A percentile compares a stretch with the other conserved stretches of the same genome.
These are phyloP conservation scores for Muscicapa adusta DNA, from an alignment of 2,113 vertebrate species.

Conservation along the genomic window DNA sequence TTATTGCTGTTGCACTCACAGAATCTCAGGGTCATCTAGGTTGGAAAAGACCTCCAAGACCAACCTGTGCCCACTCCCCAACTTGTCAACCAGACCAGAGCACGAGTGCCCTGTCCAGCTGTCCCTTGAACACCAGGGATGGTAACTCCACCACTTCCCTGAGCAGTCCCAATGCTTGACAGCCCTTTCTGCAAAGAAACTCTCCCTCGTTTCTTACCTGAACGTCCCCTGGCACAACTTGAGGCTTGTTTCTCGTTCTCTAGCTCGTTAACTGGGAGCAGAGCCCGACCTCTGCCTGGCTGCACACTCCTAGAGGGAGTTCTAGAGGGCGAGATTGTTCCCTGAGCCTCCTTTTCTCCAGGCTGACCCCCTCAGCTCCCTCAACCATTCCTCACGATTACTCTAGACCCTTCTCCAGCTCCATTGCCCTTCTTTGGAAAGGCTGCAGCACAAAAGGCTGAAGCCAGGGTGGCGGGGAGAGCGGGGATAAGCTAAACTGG, in stretches of 20 bases:
- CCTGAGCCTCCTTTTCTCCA: neutral
- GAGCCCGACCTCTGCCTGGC: neutral
- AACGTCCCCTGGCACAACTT: neutral
- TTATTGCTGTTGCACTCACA: neutral
- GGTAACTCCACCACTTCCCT: neutral
- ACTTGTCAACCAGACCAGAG: neutral
- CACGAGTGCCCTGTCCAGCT: neutral
- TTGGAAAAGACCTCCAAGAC: neutral
- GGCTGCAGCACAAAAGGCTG: neutral
- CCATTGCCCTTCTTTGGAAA: neutral
- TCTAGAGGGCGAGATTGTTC: neutral
- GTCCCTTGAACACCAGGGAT: neutral
- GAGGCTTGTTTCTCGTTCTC: neutral
- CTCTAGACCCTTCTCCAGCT: neutral
- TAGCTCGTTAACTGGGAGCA: neutral
- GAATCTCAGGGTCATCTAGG: neutral
- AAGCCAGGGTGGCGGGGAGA: neutral
- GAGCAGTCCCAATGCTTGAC: neutral
- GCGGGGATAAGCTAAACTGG: neutral
- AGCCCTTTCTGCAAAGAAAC: neutral
- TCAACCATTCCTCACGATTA: neutral
- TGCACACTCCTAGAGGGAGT: neutral
- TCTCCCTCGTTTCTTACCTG: neutral
- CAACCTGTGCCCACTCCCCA: neutral
- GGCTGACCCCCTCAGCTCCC: neutral